Conservation (phyloP, 2,113 vertebrate species). For the Heloderma charlesbogerti region DNA sequence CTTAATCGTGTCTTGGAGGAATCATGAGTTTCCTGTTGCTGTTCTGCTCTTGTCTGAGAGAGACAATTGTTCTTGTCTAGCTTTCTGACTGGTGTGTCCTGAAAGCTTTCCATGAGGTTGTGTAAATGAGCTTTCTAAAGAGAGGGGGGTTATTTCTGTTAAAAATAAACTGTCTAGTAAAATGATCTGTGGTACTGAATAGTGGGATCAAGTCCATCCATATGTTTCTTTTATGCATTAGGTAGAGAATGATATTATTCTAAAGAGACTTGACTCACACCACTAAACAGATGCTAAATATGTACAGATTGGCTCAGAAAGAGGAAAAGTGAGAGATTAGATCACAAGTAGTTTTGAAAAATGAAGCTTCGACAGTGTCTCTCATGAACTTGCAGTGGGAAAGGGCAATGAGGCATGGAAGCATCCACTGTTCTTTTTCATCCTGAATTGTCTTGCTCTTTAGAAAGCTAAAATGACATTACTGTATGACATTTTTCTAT, state of each 20-base stretch:
- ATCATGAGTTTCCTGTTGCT: neutral
- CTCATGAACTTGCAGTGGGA: constrained; percentile 19
- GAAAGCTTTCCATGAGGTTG: neutral
- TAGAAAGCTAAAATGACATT: neutral
- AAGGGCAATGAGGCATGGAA: constrained; percentile 5
- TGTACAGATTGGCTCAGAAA: constrained; percentile 18
- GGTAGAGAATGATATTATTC: neutral
- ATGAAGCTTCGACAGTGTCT: constrained; percentile 4
- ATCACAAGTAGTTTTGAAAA: constrained; percentile 43
- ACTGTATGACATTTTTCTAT: neutral
- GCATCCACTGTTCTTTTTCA: constrained; percentile 21
- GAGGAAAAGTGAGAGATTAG: constrained; percentile 32
- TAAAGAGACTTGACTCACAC: constrained; percentile 19
- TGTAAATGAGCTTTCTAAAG: neutral
- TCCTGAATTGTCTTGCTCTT: neutral
- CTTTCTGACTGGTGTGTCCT: neutral
- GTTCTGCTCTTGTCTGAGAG: neutral
- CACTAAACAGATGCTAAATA: constrained; percentile 11
- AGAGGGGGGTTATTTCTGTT: neutral
- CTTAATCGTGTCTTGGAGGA: neutral
- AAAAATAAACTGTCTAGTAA: constrained; percentile 4
- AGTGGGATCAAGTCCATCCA: neutral
- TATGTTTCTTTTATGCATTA: neutral
- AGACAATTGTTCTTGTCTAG: neutral
- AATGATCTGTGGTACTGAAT: neutral